Conservation (phyloP, 2,113 vertebrate genomes). For the Nipponia nippon region DNA sequence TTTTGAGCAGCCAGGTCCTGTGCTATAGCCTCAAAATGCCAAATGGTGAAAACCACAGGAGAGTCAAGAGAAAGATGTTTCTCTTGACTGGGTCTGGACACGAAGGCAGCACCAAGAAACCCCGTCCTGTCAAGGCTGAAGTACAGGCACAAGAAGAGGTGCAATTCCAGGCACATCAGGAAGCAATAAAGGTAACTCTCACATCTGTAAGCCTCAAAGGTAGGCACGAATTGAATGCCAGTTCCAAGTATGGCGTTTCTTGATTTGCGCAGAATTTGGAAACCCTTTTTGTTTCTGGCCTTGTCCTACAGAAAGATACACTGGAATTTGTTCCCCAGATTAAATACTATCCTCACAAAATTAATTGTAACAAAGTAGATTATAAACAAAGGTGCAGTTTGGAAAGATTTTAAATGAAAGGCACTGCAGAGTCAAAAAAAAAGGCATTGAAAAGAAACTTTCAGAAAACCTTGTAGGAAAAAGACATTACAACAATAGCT, state of each 20-base stretch:
- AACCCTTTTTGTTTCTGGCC: background rate
- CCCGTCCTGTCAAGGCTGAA: background rate
- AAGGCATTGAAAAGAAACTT: background rate
- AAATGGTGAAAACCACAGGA: background rate
- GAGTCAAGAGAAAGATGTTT: background rate
- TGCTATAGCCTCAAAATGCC: background rate
- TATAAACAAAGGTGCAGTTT: background rate
- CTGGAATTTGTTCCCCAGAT: background rate
- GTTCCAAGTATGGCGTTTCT: background rate
- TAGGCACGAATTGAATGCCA: background rate
- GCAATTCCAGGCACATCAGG: background rate
- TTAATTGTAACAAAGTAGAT: background rate
- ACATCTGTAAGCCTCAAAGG: background rate
- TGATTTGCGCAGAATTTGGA: background rate
- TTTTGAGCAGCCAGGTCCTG: background rate
- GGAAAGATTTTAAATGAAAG: background rate
- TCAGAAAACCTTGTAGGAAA: background rate
- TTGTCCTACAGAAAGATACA: background rate
- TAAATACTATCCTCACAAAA: background rate
- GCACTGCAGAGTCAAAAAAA: background rate
- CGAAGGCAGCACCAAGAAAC: background rate
- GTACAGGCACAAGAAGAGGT: background rate
- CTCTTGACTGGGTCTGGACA: background rate
- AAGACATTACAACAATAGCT: background rate
- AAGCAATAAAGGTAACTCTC: background rate